Conservation (phyloP, 2,888 invertebrate species). For the Chrysotoxum bicinctum region DNA sequence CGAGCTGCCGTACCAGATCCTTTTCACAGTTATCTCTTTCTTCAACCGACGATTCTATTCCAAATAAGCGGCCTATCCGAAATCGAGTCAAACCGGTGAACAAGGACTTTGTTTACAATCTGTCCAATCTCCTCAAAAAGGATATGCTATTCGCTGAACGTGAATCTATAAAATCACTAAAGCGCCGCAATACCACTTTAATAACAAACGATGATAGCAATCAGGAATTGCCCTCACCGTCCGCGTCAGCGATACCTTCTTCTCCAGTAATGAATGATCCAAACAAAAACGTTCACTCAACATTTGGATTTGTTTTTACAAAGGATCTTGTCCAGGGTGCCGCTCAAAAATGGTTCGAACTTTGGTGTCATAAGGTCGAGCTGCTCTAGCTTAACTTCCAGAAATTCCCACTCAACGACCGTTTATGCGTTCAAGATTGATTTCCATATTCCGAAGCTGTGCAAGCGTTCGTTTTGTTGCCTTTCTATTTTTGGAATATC, state of each 20-base stretch:
- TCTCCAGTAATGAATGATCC: constrained; percentile 62
- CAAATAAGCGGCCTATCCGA: constrained; percentile 83
- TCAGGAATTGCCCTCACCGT: constrained; percentile 46
- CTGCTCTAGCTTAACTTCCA: constrained; percentile 78
- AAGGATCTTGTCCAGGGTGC: constrained; percentile 75
- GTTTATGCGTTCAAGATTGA: constrained; percentile 78
- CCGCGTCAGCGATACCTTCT: constrained; percentile 67
- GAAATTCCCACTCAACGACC: constrained; percentile 80
- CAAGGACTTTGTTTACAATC: constrained; percentile 88
- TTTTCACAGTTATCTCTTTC: constrained; percentile 73
- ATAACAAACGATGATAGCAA: constrained; percentile 55
- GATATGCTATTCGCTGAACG: constrained; percentile 74
- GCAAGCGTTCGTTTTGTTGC: constrained; percentile 51
- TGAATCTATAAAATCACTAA: constrained; percentile 69
- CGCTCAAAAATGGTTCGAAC: constrained; percentile 76
- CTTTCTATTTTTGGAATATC: not conserved
- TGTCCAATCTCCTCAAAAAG: constrained; percentile 83
- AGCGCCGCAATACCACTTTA: constrained; percentile 74
- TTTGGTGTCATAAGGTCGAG: constrained; percentile 77
- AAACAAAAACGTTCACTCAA: not conserved
- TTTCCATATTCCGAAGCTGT: constrained; percentile 73
- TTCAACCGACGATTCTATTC: constrained; percentile 70
- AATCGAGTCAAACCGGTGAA: constrained; percentile 86
- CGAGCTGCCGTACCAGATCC: constrained; percentile 55
- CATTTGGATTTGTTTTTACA: not conserved